A percentile compares a stretch with the other conserved stretches of the same genome.
These are phyloP conservation scores for Osmoderma eremita DNA, from an alignment of 2,888 invertebrate genomes.

Conservation along the genomic window DNA sequence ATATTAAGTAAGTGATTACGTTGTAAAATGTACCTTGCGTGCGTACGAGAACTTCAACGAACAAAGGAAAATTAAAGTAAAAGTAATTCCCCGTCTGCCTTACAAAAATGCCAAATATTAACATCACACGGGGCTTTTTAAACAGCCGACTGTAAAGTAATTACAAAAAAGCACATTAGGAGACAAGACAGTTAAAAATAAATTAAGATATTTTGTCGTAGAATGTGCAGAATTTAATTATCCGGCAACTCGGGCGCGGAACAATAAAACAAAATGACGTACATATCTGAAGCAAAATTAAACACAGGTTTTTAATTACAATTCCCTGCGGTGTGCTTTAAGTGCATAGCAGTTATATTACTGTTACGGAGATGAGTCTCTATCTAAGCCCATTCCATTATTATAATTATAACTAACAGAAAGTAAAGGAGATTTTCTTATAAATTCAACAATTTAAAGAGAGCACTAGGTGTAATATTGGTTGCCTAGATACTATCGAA, in stretches of 20 bases:
- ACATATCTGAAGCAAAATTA: constrained; percentile 38
- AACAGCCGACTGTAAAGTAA: not conserved
- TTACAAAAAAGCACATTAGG: not conserved
- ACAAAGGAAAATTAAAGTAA: too few species aligned
- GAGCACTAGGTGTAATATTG: not conserved
- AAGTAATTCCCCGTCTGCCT: too few species aligned
- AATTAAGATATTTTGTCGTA: constrained; percentile 37
- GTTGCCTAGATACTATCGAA: not conserved
- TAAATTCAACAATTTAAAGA: too few species aligned
- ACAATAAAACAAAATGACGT: constrained; percentile 41
- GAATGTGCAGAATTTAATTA: constrained; percentile 39
- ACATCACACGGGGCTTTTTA: not conserved
- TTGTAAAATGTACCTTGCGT: constrained; percentile 7
- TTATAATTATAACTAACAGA: not conserved
- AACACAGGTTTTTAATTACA: constrained; percentile 41
- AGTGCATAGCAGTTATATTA: constrained; percentile 1
- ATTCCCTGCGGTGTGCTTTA: constrained; percentile 27
- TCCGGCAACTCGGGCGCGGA: constrained; percentile 18
- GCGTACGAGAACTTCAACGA: too few species aligned
- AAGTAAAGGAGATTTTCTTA: too few species aligned
- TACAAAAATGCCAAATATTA: too few species aligned
- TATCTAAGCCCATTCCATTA: constrained; percentile 12
- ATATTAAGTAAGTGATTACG: constrained; percentile 37
- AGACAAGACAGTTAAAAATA: constrained; percentile 14
- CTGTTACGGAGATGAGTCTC: constrained; percentile 3